Conservation (phyloP, 1,140 invertebrate species). For the Drosophila nigrodunni region DNA sequence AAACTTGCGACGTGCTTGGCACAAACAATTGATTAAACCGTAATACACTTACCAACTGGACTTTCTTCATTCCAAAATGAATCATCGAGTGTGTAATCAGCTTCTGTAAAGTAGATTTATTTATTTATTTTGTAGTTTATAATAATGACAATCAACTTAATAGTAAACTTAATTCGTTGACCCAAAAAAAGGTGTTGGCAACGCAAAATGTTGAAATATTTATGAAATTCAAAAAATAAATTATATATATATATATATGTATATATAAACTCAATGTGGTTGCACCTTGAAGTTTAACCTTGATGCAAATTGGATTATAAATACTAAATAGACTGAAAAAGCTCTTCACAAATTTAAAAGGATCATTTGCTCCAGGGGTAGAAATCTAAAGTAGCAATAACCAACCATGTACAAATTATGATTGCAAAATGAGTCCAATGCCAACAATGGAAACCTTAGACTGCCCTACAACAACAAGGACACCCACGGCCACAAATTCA, state of each 20-base stretch:
- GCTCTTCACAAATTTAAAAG: constrained; percentile 26
- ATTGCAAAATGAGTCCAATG: neutral
- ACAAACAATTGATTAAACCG: neutral
- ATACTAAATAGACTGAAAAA: constrained; percentile 20
- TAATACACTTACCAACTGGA: constrained; percentile 90
- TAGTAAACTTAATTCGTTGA: too few relatives aligned
- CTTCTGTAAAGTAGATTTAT: constrained; percentile 88
- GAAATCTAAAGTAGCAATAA: neutral
- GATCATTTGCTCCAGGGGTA: constrained; percentile 5
- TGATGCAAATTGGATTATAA: constrained; percentile 22
- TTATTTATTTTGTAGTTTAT: neutral
- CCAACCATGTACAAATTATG: neutral
- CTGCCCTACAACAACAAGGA: neutral
- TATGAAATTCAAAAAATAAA: neutral
- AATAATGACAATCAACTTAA: neutral
- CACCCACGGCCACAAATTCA: neutral
- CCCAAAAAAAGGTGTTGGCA: neutral
- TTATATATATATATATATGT: constrained; percentile 1
- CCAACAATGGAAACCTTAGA: neutral
- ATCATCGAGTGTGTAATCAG: constrained; percentile 95
- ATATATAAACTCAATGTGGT: neutral
- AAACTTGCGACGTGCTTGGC: neutral
- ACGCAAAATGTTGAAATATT: neutral
- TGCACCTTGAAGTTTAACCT: neutral
- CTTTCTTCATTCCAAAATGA: constrained; percentile 96